Base-by-base conservation (phyloP, 2,888 invertebrate genomes). In the Watsonalla cultraria region DNA sequence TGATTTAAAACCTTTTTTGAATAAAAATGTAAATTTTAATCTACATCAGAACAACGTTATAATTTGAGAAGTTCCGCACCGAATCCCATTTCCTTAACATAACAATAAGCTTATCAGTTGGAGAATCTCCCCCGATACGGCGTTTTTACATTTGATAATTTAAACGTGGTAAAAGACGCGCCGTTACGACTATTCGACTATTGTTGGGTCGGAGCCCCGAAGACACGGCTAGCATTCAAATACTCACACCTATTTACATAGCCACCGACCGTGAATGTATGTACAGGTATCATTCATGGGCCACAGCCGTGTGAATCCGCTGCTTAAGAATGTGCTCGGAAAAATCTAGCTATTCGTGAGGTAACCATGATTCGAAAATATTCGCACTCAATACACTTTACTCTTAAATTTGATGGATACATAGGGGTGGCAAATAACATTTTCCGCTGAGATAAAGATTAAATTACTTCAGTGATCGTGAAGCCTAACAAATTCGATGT, bases 251-350 rank as follows among this genome's bases (percentile, higher is more conserved):
- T 80, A 87, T 86, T 86, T 86, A 86, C 88, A 87, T 89, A 88
- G 81, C 74, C 87, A 86, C 75, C 77, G 80, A 87, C 88, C 88
- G 88, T 87, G 84, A 86, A 87, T 77, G 74, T 80, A 74, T 78
- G 67, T 69, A 62, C 60, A 66, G 60, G 74, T 80, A 79, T 78
- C 75, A 80, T 74, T 76, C 74, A 76, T 71, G 64, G 71, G 65
- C 68, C 61, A 53, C 64, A 70, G 74, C 76, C 87, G 88, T 88
- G 89, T 88, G 89, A 89, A 88, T 82, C 78, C 76, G 68, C 70
- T 69, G 72, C 67, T 72, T 70, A 75, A 82, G 86, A 85, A 86
- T 86, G 85, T 74, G 75, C 73, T 68, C 72, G 80, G 84, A 82
- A 84, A 78, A 78, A 82, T 83, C 75, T 76, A 77, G 76, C 71